Evolutionary conservation across 1,140 invertebrate species (phyloP).

Genomic region (Papilio aristodemus): DNA sequence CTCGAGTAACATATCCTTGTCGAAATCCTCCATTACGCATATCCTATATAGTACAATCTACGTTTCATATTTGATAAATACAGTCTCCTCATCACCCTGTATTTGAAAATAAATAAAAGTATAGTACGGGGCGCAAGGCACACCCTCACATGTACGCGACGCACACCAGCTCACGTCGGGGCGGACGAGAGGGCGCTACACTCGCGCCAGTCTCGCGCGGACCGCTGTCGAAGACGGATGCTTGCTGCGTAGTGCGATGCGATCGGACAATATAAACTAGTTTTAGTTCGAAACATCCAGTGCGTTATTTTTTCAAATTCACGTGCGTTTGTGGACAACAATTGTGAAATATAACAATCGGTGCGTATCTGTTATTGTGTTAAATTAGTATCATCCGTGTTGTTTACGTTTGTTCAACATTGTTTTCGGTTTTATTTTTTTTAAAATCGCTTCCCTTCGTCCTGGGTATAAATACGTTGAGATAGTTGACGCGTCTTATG

Average conservation of each 20-base stretch:
- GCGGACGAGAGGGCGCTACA: slow-evolving; percentile 62
- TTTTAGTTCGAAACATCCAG: slow-evolving; percentile 67
- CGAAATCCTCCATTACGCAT: slow-evolving; percentile 39
- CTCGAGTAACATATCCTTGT: slow-evolving; percentile 45
- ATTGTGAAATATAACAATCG: slow-evolving; percentile 63
- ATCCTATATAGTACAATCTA: slow-evolving; percentile 38
- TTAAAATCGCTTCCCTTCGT: slow-evolving; percentile 52
- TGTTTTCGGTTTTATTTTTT: slow-evolving; percentile 58
- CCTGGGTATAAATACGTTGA: slow-evolving; percentile 59
- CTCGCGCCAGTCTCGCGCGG: slow-evolving; percentile 72
- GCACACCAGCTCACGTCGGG: slow-evolving; percentile 55
- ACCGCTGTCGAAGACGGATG: slow-evolving; percentile 54
- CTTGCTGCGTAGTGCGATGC: slow-evolving; percentile 46
- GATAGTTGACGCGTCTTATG: slow-evolving; percentile 57
- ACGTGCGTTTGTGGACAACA: slow-evolving; percentile 68
- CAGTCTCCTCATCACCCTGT: slow-evolving; percentile 51
- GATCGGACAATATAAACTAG: slow-evolving; percentile 73
- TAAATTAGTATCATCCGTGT: slow-evolving; percentile 45
- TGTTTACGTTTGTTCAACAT: slow-evolving; percentile 70
- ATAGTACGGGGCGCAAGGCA: slow-evolving; percentile 61
- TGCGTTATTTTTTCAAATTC: slow-evolving; percentile 56
- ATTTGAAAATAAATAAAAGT: slow-evolving; percentile 74
- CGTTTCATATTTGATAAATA: slow-evolving; percentile 48
- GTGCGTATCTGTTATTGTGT: slow-evolving; percentile 60
- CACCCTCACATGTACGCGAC: slow-evolving; percentile 56